These are phyloP conservation scores for Clamator glandarius DNA, from an alignment of 2,797 vertebrate species.

Conservation along the genomic window DNA sequence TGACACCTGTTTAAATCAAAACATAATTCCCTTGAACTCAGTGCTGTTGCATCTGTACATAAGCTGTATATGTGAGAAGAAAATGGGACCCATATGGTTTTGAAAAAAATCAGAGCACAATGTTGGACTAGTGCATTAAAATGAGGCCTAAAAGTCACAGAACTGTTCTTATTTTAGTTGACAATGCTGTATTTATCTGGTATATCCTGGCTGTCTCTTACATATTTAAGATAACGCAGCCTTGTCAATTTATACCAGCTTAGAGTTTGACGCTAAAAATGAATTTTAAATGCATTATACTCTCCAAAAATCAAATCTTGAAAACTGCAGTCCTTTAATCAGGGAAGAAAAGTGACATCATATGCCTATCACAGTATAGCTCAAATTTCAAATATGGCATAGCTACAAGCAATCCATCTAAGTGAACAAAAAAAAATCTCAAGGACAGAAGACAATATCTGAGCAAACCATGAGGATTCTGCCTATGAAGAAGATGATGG, in stretches of 20 bases:
- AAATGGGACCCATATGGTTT: conserved; percentile 57
- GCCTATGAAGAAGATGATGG: neutral
- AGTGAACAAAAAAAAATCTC: conserved; percentile 3
- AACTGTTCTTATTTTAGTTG: conserved; percentile 44
- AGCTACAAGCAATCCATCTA: neutral
- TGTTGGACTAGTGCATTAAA: conserved; percentile 16
- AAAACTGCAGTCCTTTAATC: conserved; percentile 41
- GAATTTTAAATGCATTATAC: neutral
- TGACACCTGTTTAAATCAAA: conserved; percentile 67
- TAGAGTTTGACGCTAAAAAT: neutral
- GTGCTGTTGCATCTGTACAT: neutral
- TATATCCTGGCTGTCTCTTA: conserved; percentile 9
- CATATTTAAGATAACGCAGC: conserved; percentile 30
- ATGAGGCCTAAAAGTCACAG: neutral
- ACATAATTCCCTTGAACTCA: conserved; percentile 32
- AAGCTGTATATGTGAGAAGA: conserved; percentile 31
- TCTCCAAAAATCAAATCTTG: conserved; percentile 4
- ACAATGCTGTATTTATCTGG: neutral
- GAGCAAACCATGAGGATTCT: neutral
- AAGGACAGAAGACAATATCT: neutral
- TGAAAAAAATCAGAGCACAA: conserved; percentile 38
- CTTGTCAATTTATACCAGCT: conserved; percentile 20
- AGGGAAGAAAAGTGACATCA: conserved; percentile 35
- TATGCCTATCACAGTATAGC: conserved; percentile 1
- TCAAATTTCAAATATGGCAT: conserved; percentile 1